Conservation (phyloP, 64 coral and sea anemone species). For the Actinia equina region DNA sequence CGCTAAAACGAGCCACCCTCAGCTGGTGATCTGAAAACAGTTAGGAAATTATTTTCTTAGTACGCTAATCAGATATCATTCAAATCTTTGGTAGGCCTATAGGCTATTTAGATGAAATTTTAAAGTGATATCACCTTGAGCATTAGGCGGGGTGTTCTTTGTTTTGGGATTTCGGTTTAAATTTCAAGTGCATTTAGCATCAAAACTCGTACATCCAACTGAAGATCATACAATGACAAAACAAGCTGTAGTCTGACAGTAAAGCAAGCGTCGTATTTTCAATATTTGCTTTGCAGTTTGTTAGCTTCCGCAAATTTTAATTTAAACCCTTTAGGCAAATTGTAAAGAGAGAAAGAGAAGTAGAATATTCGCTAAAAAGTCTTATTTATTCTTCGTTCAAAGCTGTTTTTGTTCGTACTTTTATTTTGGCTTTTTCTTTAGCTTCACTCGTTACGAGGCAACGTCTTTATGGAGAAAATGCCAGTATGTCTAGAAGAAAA, state of each 20-base stretch:
- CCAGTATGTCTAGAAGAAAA: neutral
- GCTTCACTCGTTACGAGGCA: neutral
- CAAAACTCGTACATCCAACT: neutral
- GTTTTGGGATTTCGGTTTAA: too few species aligned
- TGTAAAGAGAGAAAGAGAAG: neutral
- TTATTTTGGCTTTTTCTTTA: neutral
- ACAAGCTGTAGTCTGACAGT: neutral
- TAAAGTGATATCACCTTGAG: neutral
- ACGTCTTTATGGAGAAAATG: neutral
- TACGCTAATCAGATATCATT: neutral
- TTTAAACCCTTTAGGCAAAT: neutral
- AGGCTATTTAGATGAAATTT: neutral
- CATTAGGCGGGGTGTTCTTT: too few species aligned
- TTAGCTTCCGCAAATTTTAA: neutral
- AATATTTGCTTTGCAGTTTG: neutral
- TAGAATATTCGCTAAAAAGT: neutral
- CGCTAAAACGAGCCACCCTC: neutral
- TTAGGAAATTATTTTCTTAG: neutral
- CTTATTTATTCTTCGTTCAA: neutral
- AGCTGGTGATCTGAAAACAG: neutral
- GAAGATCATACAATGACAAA: neutral
- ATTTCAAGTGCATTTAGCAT: too few species aligned
- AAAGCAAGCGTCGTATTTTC: neutral
- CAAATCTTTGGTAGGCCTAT: neutral
- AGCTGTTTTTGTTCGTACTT: neutral